Evolutionary conservation across 2,888 invertebrate species (phyloP).

Genomic region (Elgonia sp.): DNA sequence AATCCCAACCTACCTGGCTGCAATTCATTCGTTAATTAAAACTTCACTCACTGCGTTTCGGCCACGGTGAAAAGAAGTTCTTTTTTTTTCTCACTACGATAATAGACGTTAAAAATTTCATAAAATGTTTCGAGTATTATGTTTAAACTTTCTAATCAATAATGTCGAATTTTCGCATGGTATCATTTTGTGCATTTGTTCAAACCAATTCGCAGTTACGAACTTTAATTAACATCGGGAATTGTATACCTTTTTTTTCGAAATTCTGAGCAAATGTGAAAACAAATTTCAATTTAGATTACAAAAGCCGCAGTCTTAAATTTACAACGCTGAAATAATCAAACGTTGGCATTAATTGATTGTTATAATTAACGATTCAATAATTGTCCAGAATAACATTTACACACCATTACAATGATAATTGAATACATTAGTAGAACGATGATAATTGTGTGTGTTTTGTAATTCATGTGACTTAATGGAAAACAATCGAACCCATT

Average conservation of each 20-base stretch:
- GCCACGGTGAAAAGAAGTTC: slow-evolving; percentile 82
- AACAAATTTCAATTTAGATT: slow-evolving; percentile 45
- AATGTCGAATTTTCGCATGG: slow-evolving; percentile 7
- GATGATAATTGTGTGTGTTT: slow-evolving; percentile 37
- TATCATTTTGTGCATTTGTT: slow-evolving; percentile 27
- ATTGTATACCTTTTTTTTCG: slow-evolving; percentile 25
- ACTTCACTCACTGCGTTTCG: slow-evolving; percentile 83
- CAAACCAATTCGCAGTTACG: slow-evolving; percentile 13
- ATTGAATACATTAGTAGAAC: slow-evolving; percentile 34
- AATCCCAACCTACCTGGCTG: slow-evolving; percentile 78
- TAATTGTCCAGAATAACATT: slow-evolving; percentile 55
- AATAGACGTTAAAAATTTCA: slow-evolving; percentile 60
- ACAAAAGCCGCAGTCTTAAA: slow-evolving; percentile 10
- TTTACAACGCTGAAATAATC: slow-evolving; percentile 15
- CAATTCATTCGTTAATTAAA: slow-evolving; percentile 85
- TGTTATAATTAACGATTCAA: slow-evolving; percentile 48
- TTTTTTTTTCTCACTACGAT: slow-evolving; percentile 76
- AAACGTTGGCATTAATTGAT: slow-evolving; percentile 38
- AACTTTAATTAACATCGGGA: slow-evolving; percentile 56
- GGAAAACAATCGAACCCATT: slow-evolving; percentile 35
- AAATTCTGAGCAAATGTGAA: background rate
- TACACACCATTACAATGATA: slow-evolving; percentile 40
- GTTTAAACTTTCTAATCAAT: slow-evolving; percentile 54
- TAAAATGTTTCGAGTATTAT: slow-evolving; percentile 66
- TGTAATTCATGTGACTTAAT: slow-evolving; percentile 39